These are phyloP conservation scores for Incurvaria masculella DNA, from an alignment of 2,888 invertebrate species.

Conservation along the genomic window DNA sequence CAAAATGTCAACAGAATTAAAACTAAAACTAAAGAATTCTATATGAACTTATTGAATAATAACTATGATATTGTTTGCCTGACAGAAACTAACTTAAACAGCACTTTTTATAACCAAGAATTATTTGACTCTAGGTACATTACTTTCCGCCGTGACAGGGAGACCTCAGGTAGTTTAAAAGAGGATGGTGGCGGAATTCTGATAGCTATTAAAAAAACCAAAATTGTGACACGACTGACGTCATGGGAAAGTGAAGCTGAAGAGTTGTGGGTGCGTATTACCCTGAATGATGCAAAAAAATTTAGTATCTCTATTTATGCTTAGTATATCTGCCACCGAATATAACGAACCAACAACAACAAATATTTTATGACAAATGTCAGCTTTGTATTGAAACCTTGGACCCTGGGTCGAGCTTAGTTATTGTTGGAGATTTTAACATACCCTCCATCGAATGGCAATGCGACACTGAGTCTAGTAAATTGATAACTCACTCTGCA, in stretches of 20 bases:
- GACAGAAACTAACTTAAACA: slow-evolving; percentile 5
- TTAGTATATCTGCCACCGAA: too few species aligned
- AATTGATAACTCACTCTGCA: too few species aligned
- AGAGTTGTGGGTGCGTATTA: slow-evolving; percentile 7
- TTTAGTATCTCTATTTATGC: too few species aligned
- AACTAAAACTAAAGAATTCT: neutral
- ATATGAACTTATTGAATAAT: neutral
- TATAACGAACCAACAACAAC: too few species aligned
- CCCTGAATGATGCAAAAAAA: too few species aligned
- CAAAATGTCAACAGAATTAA: slow-evolving; percentile 7
- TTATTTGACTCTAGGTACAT: slow-evolving; percentile 3
- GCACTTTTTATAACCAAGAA: slow-evolving; percentile 1
- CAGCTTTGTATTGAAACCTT: too few species aligned
- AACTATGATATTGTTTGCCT: slow-evolving; percentile 3
- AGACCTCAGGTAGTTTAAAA: neutral
- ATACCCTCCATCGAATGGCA: too few species aligned
- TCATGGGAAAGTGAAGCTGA: neutral
- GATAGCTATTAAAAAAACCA: slow-evolving; percentile 2
- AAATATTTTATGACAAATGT: too few species aligned
- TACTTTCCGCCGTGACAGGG: slow-evolving; percentile 3
- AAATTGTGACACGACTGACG: neutral
- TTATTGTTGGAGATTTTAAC: too few species aligned
- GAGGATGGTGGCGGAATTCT: slow-evolving; percentile 5
- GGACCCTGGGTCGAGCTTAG: too few species aligned
- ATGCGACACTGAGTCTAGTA: too few species aligned